Evolutionary conservation across 2,797 vertebrate genomes (phyloP), one percentile per base, ranked within the genome.

Genomic region (Falco rusticolus): DNA sequence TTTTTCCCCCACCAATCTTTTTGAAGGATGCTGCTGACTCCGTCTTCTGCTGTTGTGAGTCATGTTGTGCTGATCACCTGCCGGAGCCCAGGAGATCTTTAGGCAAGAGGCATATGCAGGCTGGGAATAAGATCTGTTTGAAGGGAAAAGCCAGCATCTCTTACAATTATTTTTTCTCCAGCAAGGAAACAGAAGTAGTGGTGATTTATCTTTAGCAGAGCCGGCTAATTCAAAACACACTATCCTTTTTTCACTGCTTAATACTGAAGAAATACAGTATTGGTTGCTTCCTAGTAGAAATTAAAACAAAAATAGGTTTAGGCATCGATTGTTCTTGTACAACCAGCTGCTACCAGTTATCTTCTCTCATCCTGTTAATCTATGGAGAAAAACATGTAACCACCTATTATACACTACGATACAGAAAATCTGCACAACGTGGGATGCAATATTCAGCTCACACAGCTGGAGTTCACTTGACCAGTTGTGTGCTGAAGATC

Each of bases 11-110:
- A 71, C 80, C 64, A 65, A 69, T 96, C 51, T 87, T 87, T 69
- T 51, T 85, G 83, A 96, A 90, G 48, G 84, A 87, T 95, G 72
- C 53, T 94, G 45, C 89, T 96, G 82, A 91, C 83, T 96, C 76
- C 50, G 68, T 53, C 65, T 76, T 96, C 77, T 83, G 29, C 64
- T 96, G 29, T 54, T 68, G 28, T 86, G 86, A 84, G 74, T 74
- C 71, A 87, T 51, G 31, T 89, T 78, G 65, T 84, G 79, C 61
- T 88, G 61, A 85, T 87, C 84, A 84, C 66, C 84, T 91, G 28
- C 34, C 7, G n/a, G 41, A 6, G 2, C 51, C 39, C 48, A 7
- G 33, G 84, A 94, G 51, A 76, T 68, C 78, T 81, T 74, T 61
- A 81, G 53, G 70, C 51, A 76, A 89, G 16, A 54, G 21, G 13